These are phyloP conservation scores for Microplitis deprimator DNA, from an alignment of 2,888 invertebrate species.

Conservation along the genomic window DNA sequence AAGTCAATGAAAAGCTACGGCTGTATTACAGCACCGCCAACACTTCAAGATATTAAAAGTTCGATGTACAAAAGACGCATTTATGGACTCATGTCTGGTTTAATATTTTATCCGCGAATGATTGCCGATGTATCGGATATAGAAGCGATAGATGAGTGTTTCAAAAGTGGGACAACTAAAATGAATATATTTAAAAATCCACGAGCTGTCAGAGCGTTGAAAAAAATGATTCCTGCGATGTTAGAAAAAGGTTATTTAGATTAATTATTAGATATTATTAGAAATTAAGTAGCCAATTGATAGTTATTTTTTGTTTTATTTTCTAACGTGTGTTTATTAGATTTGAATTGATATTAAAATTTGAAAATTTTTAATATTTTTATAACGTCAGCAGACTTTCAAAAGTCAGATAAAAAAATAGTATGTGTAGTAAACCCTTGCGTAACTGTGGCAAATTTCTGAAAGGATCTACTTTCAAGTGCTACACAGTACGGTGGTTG, in stretches of 20 bases:
- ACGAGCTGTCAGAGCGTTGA: constrained; percentile 40
- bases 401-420: neutral
- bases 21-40: constrained; percentile 53
- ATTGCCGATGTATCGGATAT: constrained; percentile 50
- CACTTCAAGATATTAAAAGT: constrained; percentile 48
- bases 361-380: too few species aligned
- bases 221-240: constrained; percentile 52
- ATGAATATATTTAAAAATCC: constrained; percentile 57
- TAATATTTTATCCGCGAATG: constrained; percentile 55
- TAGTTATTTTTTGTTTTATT: too few species aligned
- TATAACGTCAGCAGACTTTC: neutral
- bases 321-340: too few species aligned
- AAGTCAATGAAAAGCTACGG: constrained; percentile 49
- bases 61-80: constrained; percentile 54
- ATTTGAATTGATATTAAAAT: too few species aligned
- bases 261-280: constrained; percentile 29
- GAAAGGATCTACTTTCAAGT: constrained; percentile 25
- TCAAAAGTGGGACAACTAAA: constrained; percentile 46
- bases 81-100: constrained; percentile 50
- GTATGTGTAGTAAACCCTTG: neutral
- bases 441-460: constrained; percentile 1
- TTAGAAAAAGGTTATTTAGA: constrained; percentile 54
- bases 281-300: too few species aligned
- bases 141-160: constrained; percentile 48
- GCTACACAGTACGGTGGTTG: constrained; percentile 14